A percentile compares a stretch with the other conserved stretches of the same genome.
phyloP scores from a whole-genome alignment of 2,113 vertebrate species.

The Dipodomys ordii region DNA sequence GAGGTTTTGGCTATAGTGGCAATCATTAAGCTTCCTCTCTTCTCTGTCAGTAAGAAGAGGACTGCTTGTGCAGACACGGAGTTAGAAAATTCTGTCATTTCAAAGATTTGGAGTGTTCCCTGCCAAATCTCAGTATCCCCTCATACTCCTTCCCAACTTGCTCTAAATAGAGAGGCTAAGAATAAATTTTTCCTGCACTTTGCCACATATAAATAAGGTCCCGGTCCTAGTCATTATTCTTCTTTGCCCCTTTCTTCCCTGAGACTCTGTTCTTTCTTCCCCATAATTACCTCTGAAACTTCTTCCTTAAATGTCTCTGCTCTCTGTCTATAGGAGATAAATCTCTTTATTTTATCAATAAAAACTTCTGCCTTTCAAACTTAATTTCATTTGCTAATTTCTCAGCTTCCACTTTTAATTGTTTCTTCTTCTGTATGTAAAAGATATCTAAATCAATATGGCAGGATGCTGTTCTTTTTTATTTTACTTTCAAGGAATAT shows the following conservation, averaged over 20 bases:
- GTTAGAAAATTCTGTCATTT: neutral
- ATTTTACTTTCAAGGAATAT: neutral
- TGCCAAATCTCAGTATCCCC: neutral
- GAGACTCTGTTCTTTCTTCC: neutral
- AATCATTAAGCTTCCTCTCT: neutral
- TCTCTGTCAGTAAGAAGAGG: neutral
- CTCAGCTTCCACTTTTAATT: conserved; percentile 7
- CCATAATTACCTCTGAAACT: conserved; percentile 33
- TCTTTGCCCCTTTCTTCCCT: neutral
- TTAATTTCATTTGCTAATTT: conserved; percentile 16
- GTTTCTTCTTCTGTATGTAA: conserved; percentile 5
- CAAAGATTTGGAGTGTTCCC: neutral
- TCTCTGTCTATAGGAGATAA: neutral
- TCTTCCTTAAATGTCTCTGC: neutral
- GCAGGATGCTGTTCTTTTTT: neutral
- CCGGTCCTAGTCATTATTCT: neutral
- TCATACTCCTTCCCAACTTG: neutral
- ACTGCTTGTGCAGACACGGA: neutral
- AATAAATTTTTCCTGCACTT: neutral
- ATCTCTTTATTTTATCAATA: neutral
- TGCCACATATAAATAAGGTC: neutral
- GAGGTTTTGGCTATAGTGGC: neutral
- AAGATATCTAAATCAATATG: neutral
- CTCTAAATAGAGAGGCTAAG: neutral
- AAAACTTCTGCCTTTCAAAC: neutral